Conservation (phyloP, 64 coral and sea anemone genomes). For the Pocillopora damicornis region DNA sequence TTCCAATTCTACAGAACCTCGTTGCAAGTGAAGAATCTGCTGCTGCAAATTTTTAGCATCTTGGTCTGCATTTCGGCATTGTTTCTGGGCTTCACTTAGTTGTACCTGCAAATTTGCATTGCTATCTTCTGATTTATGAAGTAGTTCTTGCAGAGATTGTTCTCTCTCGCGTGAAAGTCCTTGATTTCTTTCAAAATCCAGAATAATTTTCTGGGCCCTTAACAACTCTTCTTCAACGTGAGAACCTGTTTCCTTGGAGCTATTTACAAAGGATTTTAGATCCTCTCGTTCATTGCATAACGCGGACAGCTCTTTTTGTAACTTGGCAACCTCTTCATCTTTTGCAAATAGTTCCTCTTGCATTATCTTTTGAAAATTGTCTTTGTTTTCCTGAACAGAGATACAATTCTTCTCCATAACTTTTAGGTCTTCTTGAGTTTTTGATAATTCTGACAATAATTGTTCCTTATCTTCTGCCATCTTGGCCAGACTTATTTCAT, state of each 20-base stretch:
- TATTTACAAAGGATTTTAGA: slow-evolving; percentile 18
- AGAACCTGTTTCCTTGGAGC: background rate
- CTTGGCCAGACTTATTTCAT: slow-evolving; percentile 24
- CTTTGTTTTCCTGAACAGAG: background rate
- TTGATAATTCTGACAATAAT: slow-evolving; percentile 44
- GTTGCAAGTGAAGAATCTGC: slow-evolving; percentile 9
- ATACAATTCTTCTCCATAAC: slow-evolving; percentile 10
- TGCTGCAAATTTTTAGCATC: slow-evolving; percentile 5
- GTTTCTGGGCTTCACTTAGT: background rate
- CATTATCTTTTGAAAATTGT: slow-evolving; percentile 28
- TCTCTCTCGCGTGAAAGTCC: slow-evolving; percentile 1
- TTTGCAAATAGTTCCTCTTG: slow-evolving; percentile 63
- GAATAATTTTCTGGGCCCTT: slow-evolving; percentile 25
- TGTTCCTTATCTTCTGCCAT: slow-evolving; percentile 47
- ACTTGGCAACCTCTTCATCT: slow-evolving; percentile 55
- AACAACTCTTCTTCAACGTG: slow-evolving; percentile 15
- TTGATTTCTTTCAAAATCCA: slow-evolving; percentile 16
- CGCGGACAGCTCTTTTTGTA: slow-evolving; percentile 59
- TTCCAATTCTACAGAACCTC: slow-evolving; percentile 48
- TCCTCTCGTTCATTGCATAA: slow-evolving; percentile 36
- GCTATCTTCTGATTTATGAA: slow-evolving; percentile 22
- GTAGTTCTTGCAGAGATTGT: slow-evolving; percentile 23
- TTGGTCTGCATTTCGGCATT: background rate
- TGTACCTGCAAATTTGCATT: slow-evolving; percentile 24
- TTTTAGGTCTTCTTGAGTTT: slow-evolving; percentile 35